A percentile compares a stretch with the other conserved stretches of the same genome.
Evolutionary conservation across 2,888 invertebrate species (phyloP).

Genomic region (Drosophila atroscutellata): DNA sequence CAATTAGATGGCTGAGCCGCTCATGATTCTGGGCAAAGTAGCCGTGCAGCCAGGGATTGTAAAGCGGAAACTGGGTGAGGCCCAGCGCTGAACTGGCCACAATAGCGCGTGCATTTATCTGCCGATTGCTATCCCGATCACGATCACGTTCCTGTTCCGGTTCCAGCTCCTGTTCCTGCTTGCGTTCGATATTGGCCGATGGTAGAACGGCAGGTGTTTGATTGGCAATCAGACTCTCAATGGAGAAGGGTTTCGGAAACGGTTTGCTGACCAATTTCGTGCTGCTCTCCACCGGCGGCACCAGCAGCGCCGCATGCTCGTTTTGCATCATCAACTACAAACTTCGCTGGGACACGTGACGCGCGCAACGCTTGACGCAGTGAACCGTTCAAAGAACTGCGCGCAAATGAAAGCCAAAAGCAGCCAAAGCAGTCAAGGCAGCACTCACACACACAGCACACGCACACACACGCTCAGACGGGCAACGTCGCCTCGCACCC

Average conservation of each 20-base stretch:
- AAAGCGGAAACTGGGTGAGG: conserved; percentile 83
- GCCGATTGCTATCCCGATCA: conserved; percentile 50
- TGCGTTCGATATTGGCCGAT: neutral
- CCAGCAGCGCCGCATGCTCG: conserved; percentile 42
- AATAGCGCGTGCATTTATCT: conserved; percentile 78
- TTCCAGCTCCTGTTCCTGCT: conserved; percentile 15
- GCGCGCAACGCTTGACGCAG: conserved; percentile 60
- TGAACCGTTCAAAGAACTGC: conserved; percentile 83
- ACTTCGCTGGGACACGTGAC: conserved; percentile 20
- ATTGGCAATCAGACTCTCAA: conserved; percentile 84
- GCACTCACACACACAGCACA: conserved; percentile 53
- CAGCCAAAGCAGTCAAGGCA: conserved; percentile 35
- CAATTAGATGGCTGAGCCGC: conserved; percentile 82
- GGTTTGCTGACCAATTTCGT: conserved; percentile 64
- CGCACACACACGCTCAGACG: conserved; percentile 2
- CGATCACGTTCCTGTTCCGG: conserved; percentile 32
- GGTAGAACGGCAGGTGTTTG: conserved; percentile 61
- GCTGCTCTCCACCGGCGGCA: conserved; percentile 38
- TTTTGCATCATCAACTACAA: conserved; percentile 39
- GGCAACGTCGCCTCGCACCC: conserved; percentile 46
- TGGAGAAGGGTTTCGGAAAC: conserved; percentile 84
- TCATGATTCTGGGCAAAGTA: conserved; percentile 85
- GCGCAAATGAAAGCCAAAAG: conserved; percentile 73
- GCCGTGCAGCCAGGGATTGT: conserved; percentile 85
- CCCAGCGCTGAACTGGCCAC: conserved; percentile 81